Conservation (phyloP, 2,113 vertebrate genomes). For the Syngnathus typhle region DNA sequence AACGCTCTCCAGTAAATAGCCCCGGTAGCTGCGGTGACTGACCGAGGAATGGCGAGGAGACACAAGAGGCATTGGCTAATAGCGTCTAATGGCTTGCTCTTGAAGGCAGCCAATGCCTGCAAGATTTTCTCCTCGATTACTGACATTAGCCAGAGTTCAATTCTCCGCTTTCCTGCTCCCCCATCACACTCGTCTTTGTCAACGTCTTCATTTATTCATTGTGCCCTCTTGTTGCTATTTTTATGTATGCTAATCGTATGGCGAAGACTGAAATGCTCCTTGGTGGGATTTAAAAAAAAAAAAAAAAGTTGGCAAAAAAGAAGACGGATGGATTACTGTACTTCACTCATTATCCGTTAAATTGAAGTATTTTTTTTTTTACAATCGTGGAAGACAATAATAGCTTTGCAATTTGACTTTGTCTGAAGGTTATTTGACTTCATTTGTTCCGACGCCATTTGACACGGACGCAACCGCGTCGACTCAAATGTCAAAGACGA, state of each 20-base stretch:
- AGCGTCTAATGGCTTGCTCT: conserved; percentile 46
- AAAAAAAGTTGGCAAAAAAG: too few species aligned
- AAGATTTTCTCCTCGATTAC: conserved; percentile 52
- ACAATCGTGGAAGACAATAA: too few species aligned
- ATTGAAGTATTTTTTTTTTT: too few species aligned
- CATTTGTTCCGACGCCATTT: background rate
- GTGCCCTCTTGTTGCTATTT: background rate
- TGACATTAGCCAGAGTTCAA: conserved; percentile 54
- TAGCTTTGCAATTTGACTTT: background rate
- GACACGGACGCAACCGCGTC: background rate
- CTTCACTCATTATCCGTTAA: too few species aligned
- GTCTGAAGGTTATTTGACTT: background rate
- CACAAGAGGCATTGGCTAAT: conserved; percentile 37
- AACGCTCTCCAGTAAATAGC: conserved; percentile 35
- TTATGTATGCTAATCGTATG: background rate
- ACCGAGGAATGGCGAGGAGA: conserved; percentile 36
- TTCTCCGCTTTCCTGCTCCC: conserved; percentile 29
- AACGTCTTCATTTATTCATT: conserved; percentile 16
- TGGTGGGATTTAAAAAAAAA: background rate
- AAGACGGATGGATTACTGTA: background rate
- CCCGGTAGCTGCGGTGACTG: conserved; percentile 28
- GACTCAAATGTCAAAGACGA: conserved; percentile 1
- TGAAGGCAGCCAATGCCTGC: conserved; percentile 50
- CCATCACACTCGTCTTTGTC: background rate
- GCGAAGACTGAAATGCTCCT: background rate